These are phyloP conservation scores for Microtus richardsoni DNA, from an alignment of 2,113 vertebrate species.

Conservation along the genomic window DNA sequence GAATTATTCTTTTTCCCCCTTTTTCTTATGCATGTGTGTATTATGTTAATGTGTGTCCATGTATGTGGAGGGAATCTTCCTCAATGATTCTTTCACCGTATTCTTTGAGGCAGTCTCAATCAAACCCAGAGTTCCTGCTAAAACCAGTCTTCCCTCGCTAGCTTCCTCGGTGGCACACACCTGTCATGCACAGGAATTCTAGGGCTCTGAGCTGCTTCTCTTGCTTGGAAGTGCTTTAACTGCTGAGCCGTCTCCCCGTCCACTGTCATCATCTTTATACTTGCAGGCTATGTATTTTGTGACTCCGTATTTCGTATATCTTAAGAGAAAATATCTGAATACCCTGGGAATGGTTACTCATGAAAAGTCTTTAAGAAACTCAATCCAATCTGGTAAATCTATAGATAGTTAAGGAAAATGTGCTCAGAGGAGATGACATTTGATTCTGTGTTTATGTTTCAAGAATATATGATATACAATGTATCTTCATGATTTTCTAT, in stretches of 20 bases:
- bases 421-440: not conserved
- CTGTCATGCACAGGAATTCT: not conserved
- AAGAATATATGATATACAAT: conserved; percentile 38
- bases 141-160: not conserved
- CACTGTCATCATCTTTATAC: not conserved
- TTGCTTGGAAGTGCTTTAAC: not conserved
- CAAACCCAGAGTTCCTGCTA: not conserved
- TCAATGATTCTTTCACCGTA: not conserved
- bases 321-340: conserved; percentile 49
- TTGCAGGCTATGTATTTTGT: conserved; percentile 31
- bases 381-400: conserved; percentile 4
- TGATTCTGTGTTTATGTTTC: conserved; percentile 44
- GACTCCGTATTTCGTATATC: conserved; percentile 20
- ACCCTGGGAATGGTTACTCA: conserved; percentile 32
- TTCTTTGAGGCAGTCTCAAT: not conserved
- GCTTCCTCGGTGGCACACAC: not conserved
- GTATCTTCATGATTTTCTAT: conserved; percentile 37
- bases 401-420: not conserved
- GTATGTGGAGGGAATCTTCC: not conserved
- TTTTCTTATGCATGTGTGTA: not conserved
- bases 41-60: not conserved
- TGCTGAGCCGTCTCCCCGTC: not conserved
- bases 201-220: not conserved
- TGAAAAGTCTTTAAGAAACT: conserved; percentile 11
- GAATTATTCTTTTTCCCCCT: not conserved